A percentile compares a stretch with the other conserved stretches of the same genome.
phyloP scores from a whole-genome alignment of 2,113 vertebrate genomes.

The Ptychochromis oligacanthus region DNA sequence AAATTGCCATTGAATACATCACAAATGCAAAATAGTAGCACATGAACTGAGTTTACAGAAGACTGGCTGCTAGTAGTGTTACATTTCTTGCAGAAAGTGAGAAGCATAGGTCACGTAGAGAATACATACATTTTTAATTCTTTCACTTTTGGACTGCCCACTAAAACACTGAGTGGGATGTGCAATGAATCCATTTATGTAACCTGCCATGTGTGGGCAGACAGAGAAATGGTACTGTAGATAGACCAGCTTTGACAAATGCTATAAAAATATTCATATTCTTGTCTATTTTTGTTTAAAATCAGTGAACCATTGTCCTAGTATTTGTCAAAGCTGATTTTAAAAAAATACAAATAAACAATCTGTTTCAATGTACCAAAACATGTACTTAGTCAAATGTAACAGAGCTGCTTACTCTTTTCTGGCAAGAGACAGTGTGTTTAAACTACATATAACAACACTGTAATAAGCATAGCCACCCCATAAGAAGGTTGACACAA shows the following conservation, averaged over 20 bases:
- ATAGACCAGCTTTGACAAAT: constrained; percentile 37
- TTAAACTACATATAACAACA: not conserved
- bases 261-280: constrained; percentile 54
- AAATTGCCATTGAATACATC: not conserved
- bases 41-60: not conserved
- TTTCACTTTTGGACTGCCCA: constrained; percentile 47
- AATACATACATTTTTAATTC: constrained; percentile 57
- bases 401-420: not conserved
- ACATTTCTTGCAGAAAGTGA: constrained; percentile 24
- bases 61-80: not conserved
- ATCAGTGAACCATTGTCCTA: not conserved
- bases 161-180: constrained; percentile 61
- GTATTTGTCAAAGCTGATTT: not conserved
- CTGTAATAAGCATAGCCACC: not conserved
- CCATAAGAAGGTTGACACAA: not conserved
- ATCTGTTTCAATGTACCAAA: not conserved
- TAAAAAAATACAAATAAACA: not conserved
- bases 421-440: not conserved
- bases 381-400: not conserved
- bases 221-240: constrained; percentile 25
- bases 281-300: constrained; percentile 44
- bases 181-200: constrained; percentile 62
- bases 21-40: not conserved
- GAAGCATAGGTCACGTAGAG: constrained; percentile 44
- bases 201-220: constrained; percentile 57